These are phyloP conservation scores for Pelochelys cantorii DNA, from an alignment of 2,797 vertebrate species.

Conservation along the genomic window DNA sequence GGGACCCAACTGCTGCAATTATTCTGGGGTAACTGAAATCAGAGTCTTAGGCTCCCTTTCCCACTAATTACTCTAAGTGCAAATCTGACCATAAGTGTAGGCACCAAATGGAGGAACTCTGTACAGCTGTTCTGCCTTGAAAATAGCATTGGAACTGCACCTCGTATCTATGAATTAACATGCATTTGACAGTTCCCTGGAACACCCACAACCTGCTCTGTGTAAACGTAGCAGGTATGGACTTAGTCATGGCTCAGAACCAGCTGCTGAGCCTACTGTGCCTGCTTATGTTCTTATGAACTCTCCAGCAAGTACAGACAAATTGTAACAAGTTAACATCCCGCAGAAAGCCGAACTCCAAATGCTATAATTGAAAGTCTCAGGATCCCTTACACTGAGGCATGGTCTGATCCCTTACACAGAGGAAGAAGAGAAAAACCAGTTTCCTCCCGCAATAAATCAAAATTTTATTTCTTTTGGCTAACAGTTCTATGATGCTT, in stretches of 20 bases:
- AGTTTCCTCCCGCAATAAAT: background rate
- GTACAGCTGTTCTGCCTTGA: background rate
- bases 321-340: background rate
- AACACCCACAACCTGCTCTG: background rate
- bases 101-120: background rate
- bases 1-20: background rate
- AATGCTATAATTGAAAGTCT: background rate
- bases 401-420: background rate
- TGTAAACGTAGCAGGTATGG: background rate
- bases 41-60: background rate
- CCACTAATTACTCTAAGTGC: background rate
- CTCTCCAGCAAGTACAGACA: background rate
- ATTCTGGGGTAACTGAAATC: background rate
- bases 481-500: background rate
- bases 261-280: background rate
- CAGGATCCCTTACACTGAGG: background rate
- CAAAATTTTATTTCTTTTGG: background rate
- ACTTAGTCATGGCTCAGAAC: background rate
- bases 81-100: background rate
- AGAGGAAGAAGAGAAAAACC: background rate
- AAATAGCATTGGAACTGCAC: background rate
- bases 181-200: background rate
- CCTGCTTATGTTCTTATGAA: background rate
- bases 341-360: background rate
- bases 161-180: background rate